Evolutionary conservation across 2,888 invertebrate species (phyloP).

Genomic region (Torymus tubicola): DNA sequence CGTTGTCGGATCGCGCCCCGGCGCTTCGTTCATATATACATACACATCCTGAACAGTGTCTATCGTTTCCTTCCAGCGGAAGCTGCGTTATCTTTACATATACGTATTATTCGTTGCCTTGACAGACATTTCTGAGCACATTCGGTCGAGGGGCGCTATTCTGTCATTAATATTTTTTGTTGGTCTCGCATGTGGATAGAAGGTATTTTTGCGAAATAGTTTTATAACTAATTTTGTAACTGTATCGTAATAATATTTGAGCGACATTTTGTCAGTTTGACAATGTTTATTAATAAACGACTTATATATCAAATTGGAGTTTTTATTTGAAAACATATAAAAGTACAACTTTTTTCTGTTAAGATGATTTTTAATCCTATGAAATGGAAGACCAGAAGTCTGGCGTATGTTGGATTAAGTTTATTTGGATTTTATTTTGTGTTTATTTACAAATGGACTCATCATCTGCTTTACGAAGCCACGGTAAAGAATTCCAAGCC

Average conservation of each 20-base stretch:
- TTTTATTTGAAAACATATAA: neutral
- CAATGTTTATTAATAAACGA: neutral
- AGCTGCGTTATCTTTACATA: slow-evolving; percentile 27
- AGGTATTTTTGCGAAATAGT: slow-evolving; percentile 1
- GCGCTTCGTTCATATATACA: neutral
- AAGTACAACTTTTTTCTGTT: slow-evolving; percentile 39
- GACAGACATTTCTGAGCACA: too few species aligned
- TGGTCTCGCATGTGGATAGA: neutral
- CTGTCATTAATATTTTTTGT: neutral
- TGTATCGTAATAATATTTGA: too few species aligned
- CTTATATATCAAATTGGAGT: neutral
- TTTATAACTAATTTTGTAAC: too few species aligned
- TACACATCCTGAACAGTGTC: slow-evolving; percentile 30
- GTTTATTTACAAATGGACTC: slow-evolving; percentile 68
- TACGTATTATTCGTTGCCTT: too few species aligned
- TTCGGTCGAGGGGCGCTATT: neutral
- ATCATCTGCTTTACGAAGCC: slow-evolving; percentile 72
- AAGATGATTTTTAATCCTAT: slow-evolving; percentile 71
- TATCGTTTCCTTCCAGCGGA: slow-evolving; percentile 29
- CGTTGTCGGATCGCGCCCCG: too few species aligned
- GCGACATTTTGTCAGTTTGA: too few species aligned
- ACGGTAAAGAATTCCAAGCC: slow-evolving; percentile 79
- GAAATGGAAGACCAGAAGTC: slow-evolving; percentile 71
- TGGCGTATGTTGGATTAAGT: slow-evolving; percentile 62
- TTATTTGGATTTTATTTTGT: slow-evolving; percentile 60